Evolutionary conservation across 2,113 vertebrate genomes (phyloP).

Genomic region (Spermophilus dauricus): DNA sequence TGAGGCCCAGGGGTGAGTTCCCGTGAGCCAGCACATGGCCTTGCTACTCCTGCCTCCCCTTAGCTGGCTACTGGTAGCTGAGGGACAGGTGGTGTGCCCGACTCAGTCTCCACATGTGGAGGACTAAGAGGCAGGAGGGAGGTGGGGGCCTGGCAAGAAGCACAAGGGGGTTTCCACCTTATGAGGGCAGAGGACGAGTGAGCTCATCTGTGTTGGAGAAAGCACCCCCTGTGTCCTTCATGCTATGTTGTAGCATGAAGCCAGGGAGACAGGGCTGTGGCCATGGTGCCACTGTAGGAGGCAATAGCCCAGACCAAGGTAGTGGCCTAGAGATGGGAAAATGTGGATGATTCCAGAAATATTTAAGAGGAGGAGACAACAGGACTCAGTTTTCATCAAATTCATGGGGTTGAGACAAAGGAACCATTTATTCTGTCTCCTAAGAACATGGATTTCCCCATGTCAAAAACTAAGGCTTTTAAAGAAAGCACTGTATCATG

Average conservation of each 20-base stretch:
- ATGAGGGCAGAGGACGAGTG: background rate
- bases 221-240: too few species aligned
- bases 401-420: background rate
- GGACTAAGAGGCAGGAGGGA: background rate
- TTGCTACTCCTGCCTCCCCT: too few species aligned
- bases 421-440: too few species aligned
- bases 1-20: background rate
- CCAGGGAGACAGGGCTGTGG: background rate
- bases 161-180: fast-evolving
- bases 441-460: background rate
- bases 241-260: background rate
- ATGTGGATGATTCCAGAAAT: background rate
- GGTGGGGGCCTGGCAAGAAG: background rate
- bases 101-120: background rate
- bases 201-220: background rate
- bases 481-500: background rate
- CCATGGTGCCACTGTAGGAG: too few species aligned
- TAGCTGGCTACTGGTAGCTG: background rate
- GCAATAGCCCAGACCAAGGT: too few species aligned
- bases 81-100: background rate
- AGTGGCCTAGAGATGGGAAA: background rate
- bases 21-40: background rate
- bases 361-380: background rate
- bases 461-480: background rate
- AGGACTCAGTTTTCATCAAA: background rate